Percentiles rank a stretch among this genome's conserved stretches.
Evolutionary conservation across 2,113 vertebrate genomes (phyloP).

Genomic region (Ariopsis seemanni): DNA sequence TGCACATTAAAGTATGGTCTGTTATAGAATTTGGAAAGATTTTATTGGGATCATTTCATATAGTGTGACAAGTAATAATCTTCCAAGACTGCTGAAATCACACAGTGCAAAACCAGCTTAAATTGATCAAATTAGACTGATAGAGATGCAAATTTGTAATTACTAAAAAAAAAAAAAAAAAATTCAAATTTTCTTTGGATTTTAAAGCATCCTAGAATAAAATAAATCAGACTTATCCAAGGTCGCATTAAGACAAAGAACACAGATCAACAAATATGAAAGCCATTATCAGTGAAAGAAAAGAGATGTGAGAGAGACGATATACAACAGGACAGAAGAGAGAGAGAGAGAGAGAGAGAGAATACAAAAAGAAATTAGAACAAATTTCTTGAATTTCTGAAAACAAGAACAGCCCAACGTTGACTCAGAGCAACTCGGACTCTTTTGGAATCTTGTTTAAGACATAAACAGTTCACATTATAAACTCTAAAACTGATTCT

Average conservation of each 20-base stretch:
- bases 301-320: too few relatives aligned
- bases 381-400: too few relatives aligned
- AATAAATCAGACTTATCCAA: too few relatives aligned
- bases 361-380: too few relatives aligned
- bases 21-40: background rate
- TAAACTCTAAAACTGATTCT: constrained; percentile 27
- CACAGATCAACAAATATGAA: too few relatives aligned
- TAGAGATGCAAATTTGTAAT: background rate
- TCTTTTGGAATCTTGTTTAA: background rate
- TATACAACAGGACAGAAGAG: too few relatives aligned
- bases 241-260: background rate
- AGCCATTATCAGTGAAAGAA: too few relatives aligned
- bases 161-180: background rate
- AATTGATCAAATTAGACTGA: background rate
- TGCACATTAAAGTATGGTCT: background rate
- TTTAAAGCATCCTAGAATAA: background rate
- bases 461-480: background rate
- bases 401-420: background rate
- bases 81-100: background rate
- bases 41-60: background rate
- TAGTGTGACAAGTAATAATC: background rate
- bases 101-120: background rate
- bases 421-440: background rate
- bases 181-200: background rate
- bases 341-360: too few relatives aligned